These are phyloP conservation scores for Phylloscopus whistleri DNA, from an alignment of 2,113 vertebrate species.

Conservation along the genomic window DNA sequence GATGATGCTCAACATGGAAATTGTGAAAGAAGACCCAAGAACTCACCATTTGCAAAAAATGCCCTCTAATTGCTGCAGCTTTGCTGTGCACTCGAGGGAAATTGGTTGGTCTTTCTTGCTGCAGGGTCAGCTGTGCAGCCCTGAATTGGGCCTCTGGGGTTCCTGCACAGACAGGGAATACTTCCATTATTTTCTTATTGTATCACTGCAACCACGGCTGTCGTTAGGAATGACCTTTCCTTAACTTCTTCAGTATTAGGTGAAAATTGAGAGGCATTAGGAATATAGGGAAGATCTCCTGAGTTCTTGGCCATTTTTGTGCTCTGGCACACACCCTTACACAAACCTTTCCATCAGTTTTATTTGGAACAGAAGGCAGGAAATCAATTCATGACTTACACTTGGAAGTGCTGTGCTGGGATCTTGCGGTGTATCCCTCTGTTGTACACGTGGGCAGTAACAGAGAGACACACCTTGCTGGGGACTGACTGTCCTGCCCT, in stretches of 20 bases:
- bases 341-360: neutral
- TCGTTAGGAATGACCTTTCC: fast-evolving
- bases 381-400: neutral
- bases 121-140: neutral
- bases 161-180: neutral
- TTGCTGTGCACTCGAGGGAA: neutral
- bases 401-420: neutral
- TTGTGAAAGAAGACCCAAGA: neutral
- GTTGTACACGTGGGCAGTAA: neutral
- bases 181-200: neutral
- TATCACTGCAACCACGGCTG: neutral
- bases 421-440: fast-evolving
- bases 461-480: neutral
- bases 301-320: neutral
- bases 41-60: neutral
- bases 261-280: neutral
- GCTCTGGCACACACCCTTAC: fast-evolving
- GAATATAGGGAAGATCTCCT: neutral
- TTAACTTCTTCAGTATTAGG: neutral
- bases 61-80: neutral
- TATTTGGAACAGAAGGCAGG: neutral
- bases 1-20: neutral
- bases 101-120: neutral
- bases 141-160: neutral
- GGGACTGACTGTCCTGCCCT: neutral